A percentile compares a stretch with the other conserved stretches of the same genome.
Evolutionary conservation across 2,113 vertebrate species (phyloP).

Genomic region (Dasyprocta punctata): DNA sequence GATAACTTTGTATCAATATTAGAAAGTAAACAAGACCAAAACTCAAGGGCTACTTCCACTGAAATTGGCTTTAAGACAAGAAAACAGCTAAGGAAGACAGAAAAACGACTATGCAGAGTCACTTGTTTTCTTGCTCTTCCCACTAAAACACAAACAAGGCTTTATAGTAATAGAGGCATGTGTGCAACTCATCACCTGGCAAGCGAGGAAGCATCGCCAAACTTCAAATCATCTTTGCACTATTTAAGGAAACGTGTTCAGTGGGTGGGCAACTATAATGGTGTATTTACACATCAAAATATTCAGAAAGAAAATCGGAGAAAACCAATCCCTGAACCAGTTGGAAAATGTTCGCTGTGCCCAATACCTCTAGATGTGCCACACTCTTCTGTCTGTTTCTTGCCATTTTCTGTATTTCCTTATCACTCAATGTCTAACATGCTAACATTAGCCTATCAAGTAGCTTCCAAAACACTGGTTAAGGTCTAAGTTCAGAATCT

Average conservation of each 20-base stretch:
- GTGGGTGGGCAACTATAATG: too few relatives aligned
- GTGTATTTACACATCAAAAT: neutral
- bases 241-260: neutral
- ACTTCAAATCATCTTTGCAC: neutral
- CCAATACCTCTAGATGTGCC: neutral
- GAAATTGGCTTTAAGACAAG: conserved; percentile 45
- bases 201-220: neutral
- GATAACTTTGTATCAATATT: conserved; percentile 25
- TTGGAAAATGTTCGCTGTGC: neutral
- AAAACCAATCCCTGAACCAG: neutral
- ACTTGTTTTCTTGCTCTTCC: neutral
- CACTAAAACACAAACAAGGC: neutral
- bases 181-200: neutral
- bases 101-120: neutral
- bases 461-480: neutral
- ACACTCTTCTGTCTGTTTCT: neutral
- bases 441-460: neutral
- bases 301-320: neutral
- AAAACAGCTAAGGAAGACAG: conserved; percentile 14
- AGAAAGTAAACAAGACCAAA: conserved; percentile 44
- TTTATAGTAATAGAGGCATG: neutral
- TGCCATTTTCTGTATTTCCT: neutral
- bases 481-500: neutral
- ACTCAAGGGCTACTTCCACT: neutral
- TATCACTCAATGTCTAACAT: neutral